phyloP scores from a whole-genome alignment of 2,113 vertebrate genomes.

The Arizona elegans region DNA sequence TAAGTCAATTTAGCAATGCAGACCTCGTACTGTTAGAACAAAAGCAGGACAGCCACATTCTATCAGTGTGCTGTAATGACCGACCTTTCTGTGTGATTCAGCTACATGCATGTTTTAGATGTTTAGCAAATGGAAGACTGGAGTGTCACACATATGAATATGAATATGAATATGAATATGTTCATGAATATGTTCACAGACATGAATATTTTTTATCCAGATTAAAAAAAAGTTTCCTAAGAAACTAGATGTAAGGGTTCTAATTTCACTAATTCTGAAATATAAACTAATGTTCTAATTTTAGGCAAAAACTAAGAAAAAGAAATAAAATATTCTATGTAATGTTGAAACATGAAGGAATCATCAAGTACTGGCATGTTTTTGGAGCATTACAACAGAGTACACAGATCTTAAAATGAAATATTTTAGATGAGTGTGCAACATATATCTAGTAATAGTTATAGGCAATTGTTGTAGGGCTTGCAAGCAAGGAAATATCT shows the following conservation, averaged over 20 bases:
- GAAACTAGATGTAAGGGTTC: not conserved
- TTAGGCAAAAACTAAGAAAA: not conserved
- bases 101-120: not conserved
- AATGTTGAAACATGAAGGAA: not conserved
- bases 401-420: not conserved
- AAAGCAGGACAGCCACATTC: slow-evolving; percentile 23
- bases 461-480: not conserved
- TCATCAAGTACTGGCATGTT: no score
- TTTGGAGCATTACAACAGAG: not conserved
- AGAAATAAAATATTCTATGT: not conserved
- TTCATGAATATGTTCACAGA: no score
- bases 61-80: not conserved
- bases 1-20: slow-evolving; percentile 1
- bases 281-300: not conserved
- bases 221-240: not conserved
- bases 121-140: not conserved
- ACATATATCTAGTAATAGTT: not conserved
- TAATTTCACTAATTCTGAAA: not conserved
- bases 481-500: not conserved
- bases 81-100: not conserved
- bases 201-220: not conserved
- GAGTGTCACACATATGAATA: not conserved
- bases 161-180: no score
- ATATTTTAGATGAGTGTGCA: not conserved
- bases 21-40: slow-evolving; percentile 18